Evolutionary conservation across 2,888 invertebrate species (phyloP).

Genomic region (Syrista parreyssii): DNA sequence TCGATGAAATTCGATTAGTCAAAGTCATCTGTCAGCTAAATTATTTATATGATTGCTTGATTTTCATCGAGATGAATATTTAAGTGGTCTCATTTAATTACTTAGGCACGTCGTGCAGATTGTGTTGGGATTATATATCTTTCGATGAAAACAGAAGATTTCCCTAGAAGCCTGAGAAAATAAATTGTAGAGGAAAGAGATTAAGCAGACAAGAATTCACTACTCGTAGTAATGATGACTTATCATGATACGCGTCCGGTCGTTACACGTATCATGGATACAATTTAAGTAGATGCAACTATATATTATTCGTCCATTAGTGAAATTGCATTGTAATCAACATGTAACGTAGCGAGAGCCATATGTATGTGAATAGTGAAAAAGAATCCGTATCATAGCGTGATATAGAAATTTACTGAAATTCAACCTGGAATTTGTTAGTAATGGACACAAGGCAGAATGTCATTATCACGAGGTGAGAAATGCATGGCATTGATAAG

Average conservation of each 20-base stretch:
- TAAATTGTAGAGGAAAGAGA: background rate
- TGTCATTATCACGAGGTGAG: background rate
- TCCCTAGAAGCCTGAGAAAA: background rate
- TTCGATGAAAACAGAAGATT: background rate
- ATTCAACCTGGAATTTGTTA: background rate
- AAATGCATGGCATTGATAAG: background rate
- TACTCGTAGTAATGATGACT: background rate
- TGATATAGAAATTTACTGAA: background rate
- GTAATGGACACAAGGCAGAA: background rate
- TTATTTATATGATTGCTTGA: background rate
- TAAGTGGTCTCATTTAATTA: too few relatives aligned
- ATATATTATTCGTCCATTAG: background rate
- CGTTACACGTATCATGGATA: background rate
- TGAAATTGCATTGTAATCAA: background rate
- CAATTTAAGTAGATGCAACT: background rate
- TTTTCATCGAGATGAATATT: background rate
- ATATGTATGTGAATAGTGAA: background rate
- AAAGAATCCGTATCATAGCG: background rate
- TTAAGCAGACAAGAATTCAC: background rate
- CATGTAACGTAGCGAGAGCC: background rate
- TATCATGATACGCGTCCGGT: background rate
- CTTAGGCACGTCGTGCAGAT: background rate
- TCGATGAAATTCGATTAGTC: background rate
- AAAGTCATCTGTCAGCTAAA: background rate
- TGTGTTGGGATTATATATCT: background rate